These are phyloP conservation scores for Agonopterix arenella DNA, from an alignment of 2,888 invertebrate genomes.

Conservation along the genomic window DNA sequence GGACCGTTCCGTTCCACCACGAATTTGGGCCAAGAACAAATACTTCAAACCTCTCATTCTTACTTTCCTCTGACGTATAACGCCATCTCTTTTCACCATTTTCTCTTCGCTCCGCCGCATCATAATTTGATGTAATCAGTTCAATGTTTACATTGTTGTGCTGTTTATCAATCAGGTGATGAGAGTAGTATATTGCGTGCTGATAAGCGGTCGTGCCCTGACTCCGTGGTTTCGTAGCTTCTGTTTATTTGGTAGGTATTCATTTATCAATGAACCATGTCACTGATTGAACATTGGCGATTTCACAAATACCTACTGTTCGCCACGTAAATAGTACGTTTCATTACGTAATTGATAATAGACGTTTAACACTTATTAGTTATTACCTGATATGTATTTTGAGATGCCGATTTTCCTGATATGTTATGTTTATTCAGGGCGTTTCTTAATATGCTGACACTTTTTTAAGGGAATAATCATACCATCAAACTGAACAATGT, in stretches of 20 bases:
- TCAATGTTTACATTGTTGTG: constrained; percentile 57
- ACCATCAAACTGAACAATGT: too few relatives aligned
- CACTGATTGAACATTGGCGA: too few relatives aligned
- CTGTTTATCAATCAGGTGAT: constrained; percentile 28
- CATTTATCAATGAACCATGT: not conserved
- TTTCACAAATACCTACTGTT: too few relatives aligned
- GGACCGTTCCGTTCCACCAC: constrained; percentile 48
- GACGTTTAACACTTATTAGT: too few relatives aligned
- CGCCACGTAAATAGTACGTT: too few relatives aligned
- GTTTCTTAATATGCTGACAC: too few relatives aligned
- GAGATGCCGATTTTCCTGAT: too few relatives aligned
- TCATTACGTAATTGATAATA: too few relatives aligned
- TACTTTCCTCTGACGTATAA: constrained; percentile 22
- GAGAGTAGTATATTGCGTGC: constrained; percentile 25
- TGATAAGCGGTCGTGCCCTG: constrained; percentile 10
- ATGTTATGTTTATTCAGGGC: too few relatives aligned
- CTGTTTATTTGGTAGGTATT: constrained; percentile 3
- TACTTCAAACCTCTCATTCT: constrained; percentile 35
- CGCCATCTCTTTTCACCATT: constrained; percentile 35
- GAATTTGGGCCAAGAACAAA: constrained; percentile 60
- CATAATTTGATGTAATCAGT: constrained; percentile 55
- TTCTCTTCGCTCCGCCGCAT: constrained; percentile 30
- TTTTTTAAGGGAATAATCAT: too few relatives aligned
- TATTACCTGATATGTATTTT: too few relatives aligned
- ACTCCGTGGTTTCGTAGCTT: not conserved